A percentile compares a stretch with the other conserved stretches of the same genome.
phyloP scores from a whole-genome alignment of 2,888 invertebrate species.

The Sphecodes monilicornis region DNA sequence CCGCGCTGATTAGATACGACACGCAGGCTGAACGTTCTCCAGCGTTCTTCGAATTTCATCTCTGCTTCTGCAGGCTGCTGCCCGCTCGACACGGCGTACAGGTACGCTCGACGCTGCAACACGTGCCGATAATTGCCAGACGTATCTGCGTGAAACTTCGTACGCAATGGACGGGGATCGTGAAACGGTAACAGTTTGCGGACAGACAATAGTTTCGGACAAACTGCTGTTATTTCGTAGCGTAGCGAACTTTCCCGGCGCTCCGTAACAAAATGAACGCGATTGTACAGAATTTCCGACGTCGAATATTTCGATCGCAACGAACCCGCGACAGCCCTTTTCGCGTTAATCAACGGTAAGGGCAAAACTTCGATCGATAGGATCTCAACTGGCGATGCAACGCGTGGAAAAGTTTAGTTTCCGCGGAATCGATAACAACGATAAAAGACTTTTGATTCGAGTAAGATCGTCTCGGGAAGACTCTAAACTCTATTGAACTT shows the following conservation, averaged over 20 bases:
- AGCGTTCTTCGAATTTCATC: slow-evolving; percentile 39
- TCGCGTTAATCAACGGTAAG: background rate
- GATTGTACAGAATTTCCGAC: background rate
- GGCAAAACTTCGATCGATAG: background rate
- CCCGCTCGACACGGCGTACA: background rate
- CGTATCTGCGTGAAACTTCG: background rate
- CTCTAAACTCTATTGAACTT: slow-evolving; percentile 7
- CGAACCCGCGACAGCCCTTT: too few species aligned
- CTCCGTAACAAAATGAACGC: too few species aligned
- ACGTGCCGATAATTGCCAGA: slow-evolving; percentile 23
- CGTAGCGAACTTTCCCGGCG: too few species aligned
- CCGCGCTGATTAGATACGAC: slow-evolving; percentile 53
- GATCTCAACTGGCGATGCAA: background rate
- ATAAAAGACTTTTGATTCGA: background rate
- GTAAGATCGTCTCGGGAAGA: background rate
- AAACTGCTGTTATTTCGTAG: background rate
- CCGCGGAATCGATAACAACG: background rate
- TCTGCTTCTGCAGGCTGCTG: slow-evolving; percentile 5
- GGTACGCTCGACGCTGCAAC: background rate
- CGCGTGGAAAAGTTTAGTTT: background rate
- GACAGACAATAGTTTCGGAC: background rate
- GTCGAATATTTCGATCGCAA: background rate
- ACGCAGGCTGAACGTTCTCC: slow-evolving; percentile 37
- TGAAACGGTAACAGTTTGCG: background rate
- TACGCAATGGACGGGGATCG: background rate